Percentiles rank a stretch among this genome's conserved stretches.
These are phyloP conservation scores for Spinus olivaceus DNA, from an alignment of 2,797 vertebrate genomes.

Conservation along the genomic window DNA sequence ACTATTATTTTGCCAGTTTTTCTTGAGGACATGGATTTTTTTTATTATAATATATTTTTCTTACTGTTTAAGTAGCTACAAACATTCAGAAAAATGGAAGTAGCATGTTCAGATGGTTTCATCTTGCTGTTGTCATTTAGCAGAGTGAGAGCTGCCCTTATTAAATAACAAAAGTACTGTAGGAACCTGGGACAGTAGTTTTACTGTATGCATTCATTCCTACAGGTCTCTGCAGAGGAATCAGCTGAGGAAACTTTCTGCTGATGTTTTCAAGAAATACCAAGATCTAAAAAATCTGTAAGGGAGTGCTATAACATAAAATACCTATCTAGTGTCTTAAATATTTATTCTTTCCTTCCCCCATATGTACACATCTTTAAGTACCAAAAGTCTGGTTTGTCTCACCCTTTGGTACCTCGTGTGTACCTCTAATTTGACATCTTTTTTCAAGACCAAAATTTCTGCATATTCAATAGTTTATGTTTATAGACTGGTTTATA, in stretches of 20 bases:
- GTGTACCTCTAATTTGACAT: background rate
- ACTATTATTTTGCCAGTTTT: background rate
- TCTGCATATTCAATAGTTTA: background rate
- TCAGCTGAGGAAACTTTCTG: constrained; percentile 81
- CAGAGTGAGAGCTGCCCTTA: background rate
- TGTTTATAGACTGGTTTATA: background rate
- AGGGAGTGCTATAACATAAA: constrained; percentile 61
- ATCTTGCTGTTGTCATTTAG: background rate
- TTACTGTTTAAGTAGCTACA: background rate
- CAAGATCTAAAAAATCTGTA: constrained; percentile 89
- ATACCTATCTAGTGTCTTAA: background rate
- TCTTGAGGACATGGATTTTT: background rate
- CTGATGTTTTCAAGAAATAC: constrained; percentile 84
- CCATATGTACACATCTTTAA: background rate
- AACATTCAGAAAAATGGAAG: background rate
- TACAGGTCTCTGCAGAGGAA: constrained; percentile 90
- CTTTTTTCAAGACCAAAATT: background rate
- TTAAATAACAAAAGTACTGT: background rate
- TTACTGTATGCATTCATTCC: constrained; percentile 18
- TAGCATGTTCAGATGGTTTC: background rate
- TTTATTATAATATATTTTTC: background rate
- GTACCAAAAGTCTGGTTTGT: background rate
- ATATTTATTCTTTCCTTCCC: background rate
- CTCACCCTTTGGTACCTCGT: background rate
- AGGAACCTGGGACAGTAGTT: background rate